Evolutionary conservation across 2,888 invertebrate genomes (phyloP).

Genomic region (Xylophagus ater): DNA sequence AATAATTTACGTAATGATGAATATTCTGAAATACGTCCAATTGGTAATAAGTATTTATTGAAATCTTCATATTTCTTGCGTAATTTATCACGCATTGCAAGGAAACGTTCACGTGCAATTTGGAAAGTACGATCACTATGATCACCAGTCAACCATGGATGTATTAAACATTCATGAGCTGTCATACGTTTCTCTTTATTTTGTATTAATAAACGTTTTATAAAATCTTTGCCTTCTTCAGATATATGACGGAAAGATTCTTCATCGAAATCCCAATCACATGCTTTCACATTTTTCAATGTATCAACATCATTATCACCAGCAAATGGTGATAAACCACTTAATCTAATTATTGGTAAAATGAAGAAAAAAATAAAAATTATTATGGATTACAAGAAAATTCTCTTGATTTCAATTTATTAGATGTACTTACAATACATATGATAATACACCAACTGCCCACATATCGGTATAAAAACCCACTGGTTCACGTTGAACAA

Average conservation of each 20-base stretch:
- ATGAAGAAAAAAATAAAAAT: constrained; percentile 1
- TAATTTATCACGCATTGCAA: constrained; percentile 77
- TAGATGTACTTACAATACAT: constrained; percentile 74
- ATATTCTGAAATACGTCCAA: constrained; percentile 95
- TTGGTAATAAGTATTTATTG: constrained; percentile 79
- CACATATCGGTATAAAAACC: constrained; percentile 99
- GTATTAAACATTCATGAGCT: constrained; percentile 91
- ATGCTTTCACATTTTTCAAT: constrained; percentile 93
- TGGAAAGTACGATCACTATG: constrained; percentile 60
- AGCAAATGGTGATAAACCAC: constrained; percentile 96
- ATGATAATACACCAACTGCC: constrained; percentile 97
- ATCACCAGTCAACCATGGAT: constrained; percentile 90
- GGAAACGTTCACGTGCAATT: constrained; percentile 77
- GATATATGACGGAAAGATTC: constrained; percentile 91
- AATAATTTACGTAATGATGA: constrained; percentile 90
- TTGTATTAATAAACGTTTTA: constrained; percentile 78
- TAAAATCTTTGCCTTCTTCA: constrained; percentile 96
- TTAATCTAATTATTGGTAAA: constrained; percentile 49
- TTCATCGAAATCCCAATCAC: constrained; percentile 98
- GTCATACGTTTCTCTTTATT: constrained; percentile 98
- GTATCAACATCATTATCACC: constrained; percentile 98
- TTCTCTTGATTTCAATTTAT: background rate
- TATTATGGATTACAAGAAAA: background rate
- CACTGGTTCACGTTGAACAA: constrained; percentile 95
- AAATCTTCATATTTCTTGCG: constrained; percentile 70